Base-by-base conservation (phyloP, 2,888 invertebrate genomes). In the Lepidocyrtinus sp. region DNA sequence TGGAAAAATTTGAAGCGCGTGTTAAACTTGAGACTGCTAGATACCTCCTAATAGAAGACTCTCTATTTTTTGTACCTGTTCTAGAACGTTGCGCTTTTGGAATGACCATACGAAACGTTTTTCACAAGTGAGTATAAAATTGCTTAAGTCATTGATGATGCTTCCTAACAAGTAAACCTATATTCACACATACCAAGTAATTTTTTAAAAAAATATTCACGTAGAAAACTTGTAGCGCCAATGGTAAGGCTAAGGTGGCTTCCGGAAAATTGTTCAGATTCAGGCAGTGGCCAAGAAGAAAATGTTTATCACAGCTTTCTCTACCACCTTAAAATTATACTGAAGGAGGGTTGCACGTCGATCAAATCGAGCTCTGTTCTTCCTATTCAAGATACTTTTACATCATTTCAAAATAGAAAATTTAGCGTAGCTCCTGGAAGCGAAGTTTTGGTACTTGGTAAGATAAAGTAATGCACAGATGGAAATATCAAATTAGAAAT, bases 11-110 rank as follows among this genome's bases (percentile, higher is more conserved):
- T 25, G 74, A 74, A 17, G 1, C 59, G 15, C 64, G 70, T 24
- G 22, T 70, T 3, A 12, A 26, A 12, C 19, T 69, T 5, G 15
- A 46, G 1, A 17, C 61, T 3, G 12, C 25, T 1, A 74, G 70
- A n/a, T 82, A 63, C 61, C 9, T 26, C n/a, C 19, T 61, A 9
- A 12, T 63, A 25, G 75, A 81, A 12, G 55, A 55, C 0, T 76
- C 77, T 3, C 45, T 69, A 5, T 83, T 83, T 26, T 74, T 82
- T 21, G 55, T 74, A 1, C 80, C 83, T 9, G 72, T 76, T 12
- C 22, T 82, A 61, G 83, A 83, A 27, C 61, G 24, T 63, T 83
- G 79, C 61, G 75, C 77, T 9, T 71, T 82, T 71, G 83, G 83
- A 71, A 71, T 76, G 55, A 74, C 79, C 0, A 36, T 83, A 0